Evolutionary conservation across 2,113 vertebrate species (phyloP).

Genomic region (Tyto alba): DNA sequence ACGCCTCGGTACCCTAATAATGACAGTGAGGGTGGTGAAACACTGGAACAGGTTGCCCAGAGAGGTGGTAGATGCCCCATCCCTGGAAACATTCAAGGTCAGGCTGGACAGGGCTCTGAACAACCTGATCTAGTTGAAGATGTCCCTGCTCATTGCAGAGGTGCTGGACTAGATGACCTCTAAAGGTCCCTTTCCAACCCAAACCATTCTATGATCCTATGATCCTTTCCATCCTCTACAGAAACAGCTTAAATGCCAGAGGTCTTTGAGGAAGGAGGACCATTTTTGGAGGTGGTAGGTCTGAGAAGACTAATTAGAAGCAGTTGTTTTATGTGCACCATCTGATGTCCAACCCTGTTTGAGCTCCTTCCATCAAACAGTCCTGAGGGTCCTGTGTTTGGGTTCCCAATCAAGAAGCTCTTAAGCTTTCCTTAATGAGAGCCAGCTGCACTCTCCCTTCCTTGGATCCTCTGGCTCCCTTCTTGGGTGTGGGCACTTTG

Average conservation of each 20-base stretch:
- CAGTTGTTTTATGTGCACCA: neutral
- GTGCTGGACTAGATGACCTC: neutral
- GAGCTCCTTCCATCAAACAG: neutral
- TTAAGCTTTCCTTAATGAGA: neutral
- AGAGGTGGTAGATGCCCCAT: neutral
- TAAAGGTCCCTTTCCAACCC: neutral
- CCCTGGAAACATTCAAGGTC: neutral
- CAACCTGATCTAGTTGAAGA: neutral
- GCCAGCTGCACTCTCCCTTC: neutral
- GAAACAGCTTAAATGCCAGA: neutral
- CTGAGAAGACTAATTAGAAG: neutral
- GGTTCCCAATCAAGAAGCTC: neutral
- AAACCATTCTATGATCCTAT: neutral
- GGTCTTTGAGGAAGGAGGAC: neutral
- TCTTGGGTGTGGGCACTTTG: neutral
- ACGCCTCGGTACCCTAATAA: neutral
- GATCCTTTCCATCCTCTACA: neutral
- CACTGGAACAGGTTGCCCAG: neutral
- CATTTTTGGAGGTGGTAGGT: neutral
- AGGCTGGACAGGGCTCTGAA: neutral
- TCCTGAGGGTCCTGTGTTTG: neutral
- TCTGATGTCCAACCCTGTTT: neutral
- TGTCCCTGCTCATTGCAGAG: neutral
- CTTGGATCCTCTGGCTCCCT: neutral
- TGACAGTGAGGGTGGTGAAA: neutral